A percentile compares a stretch with the other conserved stretches of the same genome.
Conservation (phyloP, 2,113 vertebrate genomes). For the Dipodomys stephensi region DNA sequence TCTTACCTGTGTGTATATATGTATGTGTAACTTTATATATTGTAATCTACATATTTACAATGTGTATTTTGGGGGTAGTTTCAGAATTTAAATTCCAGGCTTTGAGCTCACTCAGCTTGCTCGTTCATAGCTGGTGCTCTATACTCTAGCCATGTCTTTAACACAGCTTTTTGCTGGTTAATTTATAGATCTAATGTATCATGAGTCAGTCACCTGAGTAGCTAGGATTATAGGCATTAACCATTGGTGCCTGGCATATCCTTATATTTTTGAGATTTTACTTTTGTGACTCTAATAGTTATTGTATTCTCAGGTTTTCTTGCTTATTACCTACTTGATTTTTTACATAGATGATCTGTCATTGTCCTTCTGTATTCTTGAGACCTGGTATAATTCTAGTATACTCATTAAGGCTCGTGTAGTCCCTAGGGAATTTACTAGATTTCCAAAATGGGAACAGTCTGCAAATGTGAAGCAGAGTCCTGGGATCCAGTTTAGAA, state of each 20-base stretch:
- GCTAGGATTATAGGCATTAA: no score
- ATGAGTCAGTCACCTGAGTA: no score
- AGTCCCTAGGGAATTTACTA: not conserved
- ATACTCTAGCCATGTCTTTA: no score
- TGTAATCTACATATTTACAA: no score
- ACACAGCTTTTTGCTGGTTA: no score
- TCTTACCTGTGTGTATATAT: not conserved
- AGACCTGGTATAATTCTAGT: constrained; percentile 23
- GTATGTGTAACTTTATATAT: no score
- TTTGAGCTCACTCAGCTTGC: no score
- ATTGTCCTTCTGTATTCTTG: not conserved
- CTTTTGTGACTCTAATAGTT: not conserved
- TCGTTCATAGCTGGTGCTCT: no score
- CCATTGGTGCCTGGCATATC: no score
- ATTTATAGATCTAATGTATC: no score
- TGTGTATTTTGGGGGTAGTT: no score
- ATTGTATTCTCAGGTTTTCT: not conserved
- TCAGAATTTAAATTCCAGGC: no score
- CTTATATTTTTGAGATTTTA: constrained; percentile 2
- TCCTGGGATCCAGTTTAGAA: constrained; percentile 13
- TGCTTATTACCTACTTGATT: not conserved
- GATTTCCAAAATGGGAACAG: constrained; percentile 11
- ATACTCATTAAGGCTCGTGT: not conserved
- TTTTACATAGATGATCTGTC: not conserved
- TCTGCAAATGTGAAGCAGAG: not conserved